Evolutionary conservation across 1,140 invertebrate genomes (phyloP).

Genomic region (Drosophila seguyi): DNA sequence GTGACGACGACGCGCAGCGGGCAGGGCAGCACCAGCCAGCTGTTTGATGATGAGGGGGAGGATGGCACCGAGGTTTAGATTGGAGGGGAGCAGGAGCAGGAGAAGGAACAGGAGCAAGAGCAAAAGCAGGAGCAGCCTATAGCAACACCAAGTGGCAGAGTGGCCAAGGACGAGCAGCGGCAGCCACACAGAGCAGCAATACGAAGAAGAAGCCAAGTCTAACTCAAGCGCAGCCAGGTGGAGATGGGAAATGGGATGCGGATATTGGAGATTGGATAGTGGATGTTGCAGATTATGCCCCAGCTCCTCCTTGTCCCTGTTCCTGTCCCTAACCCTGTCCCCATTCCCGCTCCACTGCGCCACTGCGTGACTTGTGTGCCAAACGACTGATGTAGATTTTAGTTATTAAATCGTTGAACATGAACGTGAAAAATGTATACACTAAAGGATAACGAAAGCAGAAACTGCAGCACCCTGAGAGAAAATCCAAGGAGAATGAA

Average conservation of each 20-base stretch:
- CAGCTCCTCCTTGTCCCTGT: no score
- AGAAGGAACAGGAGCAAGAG: neutral
- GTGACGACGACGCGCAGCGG: conserved; percentile 86
- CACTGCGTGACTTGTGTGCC: conserved; percentile 78
- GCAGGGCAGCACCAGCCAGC: conserved; percentile 87
- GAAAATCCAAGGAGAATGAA: neutral
- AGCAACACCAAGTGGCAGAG: conserved; percentile 8
- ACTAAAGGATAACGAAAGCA: conserved; percentile 19
- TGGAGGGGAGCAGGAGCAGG: neutral
- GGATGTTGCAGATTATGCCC: neutral
- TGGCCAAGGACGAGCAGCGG: conserved; percentile 1
- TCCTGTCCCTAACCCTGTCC: neutral
- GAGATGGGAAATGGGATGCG: neutral
- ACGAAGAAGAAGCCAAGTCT: conserved; percentile 16
- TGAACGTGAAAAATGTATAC: conserved; percentile 35
- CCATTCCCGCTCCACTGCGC: conserved; percentile 30
- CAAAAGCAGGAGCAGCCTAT: neutral
- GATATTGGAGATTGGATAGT: neutral
- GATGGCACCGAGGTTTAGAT: conserved; percentile 93
- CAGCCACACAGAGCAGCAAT: conserved; percentile 2
- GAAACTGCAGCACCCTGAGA: conserved; percentile 8
- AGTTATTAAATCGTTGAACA: conserved; percentile 69
- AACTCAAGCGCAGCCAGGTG: conserved; percentile 7
- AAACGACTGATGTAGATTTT: conserved; percentile 85
- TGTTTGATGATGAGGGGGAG: conserved; percentile 94